These are phyloP conservation scores for Cheracebus regulus DNA, from an alignment of 2,797 vertebrate genomes.

Conservation along the genomic window DNA sequence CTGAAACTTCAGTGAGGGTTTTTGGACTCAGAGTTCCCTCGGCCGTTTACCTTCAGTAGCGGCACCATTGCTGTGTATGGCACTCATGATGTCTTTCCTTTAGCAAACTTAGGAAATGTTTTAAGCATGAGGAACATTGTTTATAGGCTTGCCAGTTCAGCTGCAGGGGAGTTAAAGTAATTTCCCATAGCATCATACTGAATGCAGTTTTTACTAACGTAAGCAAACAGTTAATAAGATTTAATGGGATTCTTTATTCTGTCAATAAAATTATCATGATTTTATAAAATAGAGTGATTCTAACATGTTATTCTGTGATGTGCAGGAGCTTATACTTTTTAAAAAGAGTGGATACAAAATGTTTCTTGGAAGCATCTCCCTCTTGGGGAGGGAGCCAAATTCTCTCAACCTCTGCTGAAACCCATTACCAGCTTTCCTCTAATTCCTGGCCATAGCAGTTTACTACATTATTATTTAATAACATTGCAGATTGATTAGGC, in stretches of 20 bases:
- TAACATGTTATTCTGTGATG: not conserved
- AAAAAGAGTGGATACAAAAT: constrained; percentile 1
- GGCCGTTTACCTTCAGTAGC: not conserved
- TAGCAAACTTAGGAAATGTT: constrained; percentile 21
- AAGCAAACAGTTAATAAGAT: constrained; percentile 41
- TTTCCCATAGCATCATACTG: constrained; percentile 25
- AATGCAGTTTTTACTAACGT: constrained; percentile 11
- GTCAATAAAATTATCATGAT: constrained; percentile 43
- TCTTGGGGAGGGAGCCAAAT: not conserved
- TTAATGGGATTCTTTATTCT: constrained; percentile 24
- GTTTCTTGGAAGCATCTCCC: not conserved
- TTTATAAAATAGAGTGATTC: constrained; percentile 11
- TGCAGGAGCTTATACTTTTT: constrained; percentile 11
- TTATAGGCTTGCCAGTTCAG: constrained; percentile 28
- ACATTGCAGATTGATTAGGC: not conserved
- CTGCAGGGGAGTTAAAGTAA: constrained; percentile 18
- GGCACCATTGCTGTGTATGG: not conserved
- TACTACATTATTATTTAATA: constrained; percentile 61
- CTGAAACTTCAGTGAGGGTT: not conserved
- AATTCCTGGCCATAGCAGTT: constrained; percentile 9
- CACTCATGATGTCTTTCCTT: not conserved
- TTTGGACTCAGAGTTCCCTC: not conserved
- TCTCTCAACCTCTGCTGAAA: constrained; percentile 53
- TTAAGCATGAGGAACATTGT: not conserved
- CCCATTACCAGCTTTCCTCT: constrained; percentile 18